Base-by-base conservation (phyloP, 2,797 vertebrate species). In the Sebastes paucispinis region DNA sequence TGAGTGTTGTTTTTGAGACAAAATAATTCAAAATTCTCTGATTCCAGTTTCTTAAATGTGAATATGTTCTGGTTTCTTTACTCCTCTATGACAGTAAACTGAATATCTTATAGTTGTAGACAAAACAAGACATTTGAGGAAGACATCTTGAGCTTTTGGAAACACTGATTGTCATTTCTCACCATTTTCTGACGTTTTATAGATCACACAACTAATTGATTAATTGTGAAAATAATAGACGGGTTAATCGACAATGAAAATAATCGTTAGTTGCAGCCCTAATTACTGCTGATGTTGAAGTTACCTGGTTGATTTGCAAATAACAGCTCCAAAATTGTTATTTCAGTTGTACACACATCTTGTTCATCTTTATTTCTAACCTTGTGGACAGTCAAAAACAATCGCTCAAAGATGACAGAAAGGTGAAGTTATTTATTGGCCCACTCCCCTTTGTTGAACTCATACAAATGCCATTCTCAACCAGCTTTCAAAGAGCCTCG, bases 351-450 rank as follows among this genome's bases (percentile, higher is more conserved):
- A 14, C 12, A 25, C 18, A 18, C 18, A 6, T 57, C 11, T 36
- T 47, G 18, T 57, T 54, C 18, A 50, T 50, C 11, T 27, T 34
- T 57, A 9, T 70, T 59, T 68, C 6, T 81, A 39, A 69, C 63
- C 39, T 9, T 64, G 3, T 43, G 18, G 22, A 70, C 27, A 69
- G 58, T 70, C 32, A 6, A 73, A 81, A 76, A 63, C 59, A 76
- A 25, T 43, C 47, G 16, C 22, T 83, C 77, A 76, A 34, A 81
- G 32, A 69, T 36, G 1, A 67, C 34, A 57, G 34, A 68, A 73
- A 57, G 64, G 60, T 79, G 75, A 70, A 77, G 73, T 55, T 82
- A 80, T 87, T 83, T 85, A 80, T 52, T 85, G 59, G 62, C 14
- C 24, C 2, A 0, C 4, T n/a, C 6, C 16, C 25, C 68, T 86